Base-by-base conservation (phyloP, 1,140 invertebrate species). In the Calephelis virginiensis region DNA sequence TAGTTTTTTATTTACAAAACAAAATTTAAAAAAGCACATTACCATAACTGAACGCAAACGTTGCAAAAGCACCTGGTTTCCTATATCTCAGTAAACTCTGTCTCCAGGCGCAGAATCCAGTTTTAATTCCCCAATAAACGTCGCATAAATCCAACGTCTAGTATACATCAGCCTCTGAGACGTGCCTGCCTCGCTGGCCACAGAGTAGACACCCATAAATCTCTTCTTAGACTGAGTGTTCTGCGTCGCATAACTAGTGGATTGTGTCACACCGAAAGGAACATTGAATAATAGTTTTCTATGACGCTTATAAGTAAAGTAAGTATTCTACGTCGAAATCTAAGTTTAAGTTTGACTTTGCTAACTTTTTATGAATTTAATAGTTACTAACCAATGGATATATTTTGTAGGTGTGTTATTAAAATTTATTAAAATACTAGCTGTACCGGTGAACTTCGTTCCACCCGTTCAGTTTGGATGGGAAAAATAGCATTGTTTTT, bases 71-170 rank as follows among this genome's bases (percentile, higher is more conserved):
- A 47, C 48, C 62, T 63, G 46, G 62, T 63, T 14, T 37, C 46
- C 62, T n/a, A 48, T 49, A 49, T 7, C 6, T 13, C 47, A n/a
- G 11, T n/a, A 49, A 43, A 43, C 40, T 43, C 40, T 49, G 6
- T 49, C 47, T 49, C 47, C 47, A 49, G 47, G 47, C 11, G 46
- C 60, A 45, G 12, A 60, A 67, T 71, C 64, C 64, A 66, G 63
- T 77, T 77, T 73, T 75, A 80, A 77, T 77, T 77, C 66, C 66
- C 72, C 69, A 73, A 78, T 81, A 81, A 77, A 78, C 73, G 80
- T 79, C 77, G 75, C 75, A 81, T 85, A 85, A 85, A 85, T 85
- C 75, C 66, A 69, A 70, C 75, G 77, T 83, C 73, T 78, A 72
- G 71, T 71, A 66, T 73, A 81, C 76, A 77, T 76, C 74, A 75